Evolutionary conservation across 2,888 invertebrate species (phyloP).

Genomic region (Hymenopus coronatus): DNA sequence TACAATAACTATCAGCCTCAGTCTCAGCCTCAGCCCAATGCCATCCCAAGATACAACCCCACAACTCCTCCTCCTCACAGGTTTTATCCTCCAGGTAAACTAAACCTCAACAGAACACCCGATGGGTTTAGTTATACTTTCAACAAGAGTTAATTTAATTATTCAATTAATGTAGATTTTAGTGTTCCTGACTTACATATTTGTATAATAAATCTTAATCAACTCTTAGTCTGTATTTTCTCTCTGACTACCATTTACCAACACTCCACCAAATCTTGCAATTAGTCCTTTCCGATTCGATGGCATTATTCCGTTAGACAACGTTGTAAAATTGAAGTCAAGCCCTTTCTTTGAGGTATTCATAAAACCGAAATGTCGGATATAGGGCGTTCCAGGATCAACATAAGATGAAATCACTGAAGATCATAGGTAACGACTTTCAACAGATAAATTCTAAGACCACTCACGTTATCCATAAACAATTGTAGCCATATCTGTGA

Average conservation of each 20-base stretch:
- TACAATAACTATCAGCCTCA: conserved; percentile 52
- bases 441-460: no score
- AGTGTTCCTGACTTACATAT: neutral
- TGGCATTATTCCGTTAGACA: no score
- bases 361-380: no score
- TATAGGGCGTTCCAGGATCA: no score
- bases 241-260: neutral
- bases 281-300: no score
- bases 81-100: conserved; percentile 82
- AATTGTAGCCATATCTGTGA: no score
- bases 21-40: conserved; percentile 45
- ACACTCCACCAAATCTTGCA: no score
- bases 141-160: conserved; percentile 57
- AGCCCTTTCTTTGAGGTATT: no score
- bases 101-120: conserved; percentile 80
- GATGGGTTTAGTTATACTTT: conserved; percentile 86
- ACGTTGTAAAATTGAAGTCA: no score
- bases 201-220: neutral
- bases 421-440: no score
- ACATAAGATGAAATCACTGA: no score
- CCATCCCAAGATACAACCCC: conserved; percentile 37
- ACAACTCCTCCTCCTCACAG: conserved; percentile 70
- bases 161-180: neutral
- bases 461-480: no score
- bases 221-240: neutral